Percentiles rank a stretch among this genome's conserved stretches.
Evolutionary conservation across 23 tunicate species (phyloP).

Genomic region (Styela clava): DNA sequence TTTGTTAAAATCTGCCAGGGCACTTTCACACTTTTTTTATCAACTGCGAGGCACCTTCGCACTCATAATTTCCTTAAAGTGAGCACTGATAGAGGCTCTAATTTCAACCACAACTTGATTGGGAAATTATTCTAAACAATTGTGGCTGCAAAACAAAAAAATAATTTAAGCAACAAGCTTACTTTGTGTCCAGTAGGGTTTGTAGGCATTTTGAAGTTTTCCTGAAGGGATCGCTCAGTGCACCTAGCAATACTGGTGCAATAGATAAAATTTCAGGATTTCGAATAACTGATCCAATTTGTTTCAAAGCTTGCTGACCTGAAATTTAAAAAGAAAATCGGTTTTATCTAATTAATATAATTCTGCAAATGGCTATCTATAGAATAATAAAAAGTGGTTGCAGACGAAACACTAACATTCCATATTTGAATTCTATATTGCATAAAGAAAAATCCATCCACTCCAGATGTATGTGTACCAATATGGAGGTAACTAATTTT

Average conservation of each 20-base stretch:
- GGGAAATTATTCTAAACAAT: background rate
- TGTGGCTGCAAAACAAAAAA: too few species aligned
- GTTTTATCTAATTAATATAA: background rate
- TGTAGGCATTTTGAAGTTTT: slow-evolving; percentile 65
- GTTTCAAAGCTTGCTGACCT: slow-evolving; percentile 88
- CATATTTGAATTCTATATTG: too few species aligned
- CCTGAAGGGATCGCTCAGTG: slow-evolving; percentile 58
- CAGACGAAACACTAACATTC: background rate
- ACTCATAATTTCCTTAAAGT: too few species aligned
- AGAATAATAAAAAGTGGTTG: background rate
- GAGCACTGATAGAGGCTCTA: too few species aligned
- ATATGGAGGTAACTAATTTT: too few species aligned
- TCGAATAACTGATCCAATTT: slow-evolving; percentile 86
- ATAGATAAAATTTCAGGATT: slow-evolving; percentile 88
- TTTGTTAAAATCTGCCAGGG: too few species aligned
- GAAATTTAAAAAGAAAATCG: background rate
- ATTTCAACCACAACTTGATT: background rate
- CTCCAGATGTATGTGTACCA: too few species aligned
- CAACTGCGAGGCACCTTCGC: too few species aligned
- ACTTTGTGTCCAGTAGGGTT: slow-evolving; percentile 82
- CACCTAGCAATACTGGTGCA: slow-evolving; percentile 42
- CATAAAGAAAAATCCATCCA: too few species aligned
- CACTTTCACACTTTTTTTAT: too few species aligned
- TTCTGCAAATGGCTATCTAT: background rate
- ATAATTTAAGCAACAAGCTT: too few species aligned